Evolutionary conservation across 2,797 vertebrate genomes (phyloP).

Genomic region (Microctenopoma steveboyesi): DNA sequence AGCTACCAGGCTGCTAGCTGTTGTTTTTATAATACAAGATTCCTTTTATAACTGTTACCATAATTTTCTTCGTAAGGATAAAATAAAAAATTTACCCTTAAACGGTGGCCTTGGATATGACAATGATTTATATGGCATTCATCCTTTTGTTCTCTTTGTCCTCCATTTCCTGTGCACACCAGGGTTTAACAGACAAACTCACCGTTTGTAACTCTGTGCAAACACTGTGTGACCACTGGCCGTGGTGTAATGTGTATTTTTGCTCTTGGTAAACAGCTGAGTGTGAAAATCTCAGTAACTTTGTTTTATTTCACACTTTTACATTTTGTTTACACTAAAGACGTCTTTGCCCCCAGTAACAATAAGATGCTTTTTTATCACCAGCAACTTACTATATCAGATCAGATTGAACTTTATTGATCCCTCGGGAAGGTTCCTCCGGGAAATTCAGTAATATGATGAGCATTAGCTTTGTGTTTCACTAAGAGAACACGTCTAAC

Average conservation of each 20-base stretch:
- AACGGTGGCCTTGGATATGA: neutral
- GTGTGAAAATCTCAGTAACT: slow-evolving; percentile 49
- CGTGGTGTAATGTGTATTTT: slow-evolving; percentile 30
- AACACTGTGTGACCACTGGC: slow-evolving; percentile 28
- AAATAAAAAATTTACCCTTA: neutral
- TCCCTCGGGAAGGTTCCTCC: no score
- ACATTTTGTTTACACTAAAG: slow-evolving; percentile 31
- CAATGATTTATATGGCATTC: no score
- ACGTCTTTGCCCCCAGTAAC: neutral
- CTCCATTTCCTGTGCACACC: neutral
- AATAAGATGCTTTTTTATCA: slow-evolving; percentile 10
- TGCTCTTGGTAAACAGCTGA: slow-evolving; percentile 51
- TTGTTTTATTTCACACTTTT: slow-evolving; percentile 54
- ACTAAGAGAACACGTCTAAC: slow-evolving; percentile 28
- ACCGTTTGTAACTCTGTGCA: neutral
- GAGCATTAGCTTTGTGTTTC: slow-evolving; percentile 6
- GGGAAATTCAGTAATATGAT: no score
- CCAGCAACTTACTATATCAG: neutral
- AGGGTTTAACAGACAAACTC: slow-evolving; percentile 8
- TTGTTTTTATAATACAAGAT: no score
- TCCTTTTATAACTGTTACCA: neutral
- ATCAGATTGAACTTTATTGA: no score
- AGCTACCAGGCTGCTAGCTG: no score
- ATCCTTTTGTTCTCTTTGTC: neutral
- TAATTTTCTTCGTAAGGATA: neutral